Evolutionary conservation across 2,888 invertebrate species (phyloP).

Genomic region (Drosophila fungiperda): DNA sequence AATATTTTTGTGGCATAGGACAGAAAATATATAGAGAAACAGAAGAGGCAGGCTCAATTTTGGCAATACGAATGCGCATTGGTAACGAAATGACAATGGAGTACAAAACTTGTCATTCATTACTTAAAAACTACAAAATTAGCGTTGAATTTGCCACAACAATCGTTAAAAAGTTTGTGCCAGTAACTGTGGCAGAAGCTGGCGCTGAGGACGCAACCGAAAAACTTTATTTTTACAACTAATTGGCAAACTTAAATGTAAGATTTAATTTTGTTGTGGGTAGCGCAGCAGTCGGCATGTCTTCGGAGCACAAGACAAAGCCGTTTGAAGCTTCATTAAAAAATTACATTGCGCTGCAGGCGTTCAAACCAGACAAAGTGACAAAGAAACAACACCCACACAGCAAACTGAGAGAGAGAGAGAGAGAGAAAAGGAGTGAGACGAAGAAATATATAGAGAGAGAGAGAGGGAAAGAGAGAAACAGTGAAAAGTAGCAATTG

Average conservation of each 20-base stretch:
- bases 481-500: conserved; percentile 12
- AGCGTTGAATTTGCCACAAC: conserved; percentile 70
- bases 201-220: conserved; percentile 15
- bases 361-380: conserved; percentile 26
- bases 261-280: conserved; percentile 79
- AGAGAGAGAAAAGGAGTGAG: no score
- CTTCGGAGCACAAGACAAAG: conserved; percentile 58
- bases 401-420: not conserved
- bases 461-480: not conserved
- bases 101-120: conserved; percentile 77
- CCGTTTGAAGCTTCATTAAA: conserved; percentile 77
- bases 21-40: not conserved
- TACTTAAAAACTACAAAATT: conserved; percentile 80
- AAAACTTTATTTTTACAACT: conserved; percentile 82
- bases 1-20: conserved; percentile 60
- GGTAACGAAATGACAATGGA: conserved; percentile 70
- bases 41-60: not conserved
- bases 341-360: conserved; percentile 71
- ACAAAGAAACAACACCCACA: not conserved
- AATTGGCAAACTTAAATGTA: conserved; percentile 82
- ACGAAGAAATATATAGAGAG: no score
- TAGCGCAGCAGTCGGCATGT: conserved; percentile 33
- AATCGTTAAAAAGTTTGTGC: conserved; percentile 72
- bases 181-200: not conserved
- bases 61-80: conserved; percentile 27